Evolutionary conservation across 1,140 invertebrate genomes (phyloP).

Genomic region (Atta colombica): DNA sequence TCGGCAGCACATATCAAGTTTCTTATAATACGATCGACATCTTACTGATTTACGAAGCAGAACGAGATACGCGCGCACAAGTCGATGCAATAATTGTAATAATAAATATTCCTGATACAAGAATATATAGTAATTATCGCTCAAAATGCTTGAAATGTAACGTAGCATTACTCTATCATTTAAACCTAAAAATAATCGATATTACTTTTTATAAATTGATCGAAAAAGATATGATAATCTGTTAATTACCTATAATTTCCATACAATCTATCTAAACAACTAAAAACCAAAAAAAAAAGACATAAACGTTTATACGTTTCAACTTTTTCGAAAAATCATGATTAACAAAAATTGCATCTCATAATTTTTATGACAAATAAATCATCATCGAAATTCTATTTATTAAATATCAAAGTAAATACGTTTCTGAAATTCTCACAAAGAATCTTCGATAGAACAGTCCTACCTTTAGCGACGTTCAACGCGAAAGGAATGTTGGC

Average conservation of each 20-base stretch:
- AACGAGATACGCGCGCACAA: conserved; percentile 20
- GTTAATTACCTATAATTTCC: background rate
- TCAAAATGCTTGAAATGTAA: conserved; percentile 5
- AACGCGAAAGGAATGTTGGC: background rate
- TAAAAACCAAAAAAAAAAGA: background rate
- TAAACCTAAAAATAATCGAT: background rate
- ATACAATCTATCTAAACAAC: background rate
- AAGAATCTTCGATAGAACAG: background rate
- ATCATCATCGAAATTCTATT: background rate
- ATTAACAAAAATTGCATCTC: background rate
- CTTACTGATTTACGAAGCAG: conserved; percentile 52
- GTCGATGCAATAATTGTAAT: conserved; percentile 46
- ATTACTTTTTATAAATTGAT: background rate
- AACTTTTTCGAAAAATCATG: background rate
- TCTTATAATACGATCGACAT: conserved; percentile 58
- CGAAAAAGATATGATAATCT: background rate
- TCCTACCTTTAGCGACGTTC: conserved; percentile 5
- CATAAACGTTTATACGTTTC: background rate
- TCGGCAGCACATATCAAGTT: conserved; percentile 23
- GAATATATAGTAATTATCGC: conserved; percentile 2
- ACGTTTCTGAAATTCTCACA: background rate
- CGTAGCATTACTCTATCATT: background rate
- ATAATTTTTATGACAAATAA: background rate
- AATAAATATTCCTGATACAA: conserved; percentile 32
- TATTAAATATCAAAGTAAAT: background rate